Evolutionary conservation across 2,888 invertebrate genomes (phyloP).

Genomic region (Marasmarcha lunaedactyla): DNA sequence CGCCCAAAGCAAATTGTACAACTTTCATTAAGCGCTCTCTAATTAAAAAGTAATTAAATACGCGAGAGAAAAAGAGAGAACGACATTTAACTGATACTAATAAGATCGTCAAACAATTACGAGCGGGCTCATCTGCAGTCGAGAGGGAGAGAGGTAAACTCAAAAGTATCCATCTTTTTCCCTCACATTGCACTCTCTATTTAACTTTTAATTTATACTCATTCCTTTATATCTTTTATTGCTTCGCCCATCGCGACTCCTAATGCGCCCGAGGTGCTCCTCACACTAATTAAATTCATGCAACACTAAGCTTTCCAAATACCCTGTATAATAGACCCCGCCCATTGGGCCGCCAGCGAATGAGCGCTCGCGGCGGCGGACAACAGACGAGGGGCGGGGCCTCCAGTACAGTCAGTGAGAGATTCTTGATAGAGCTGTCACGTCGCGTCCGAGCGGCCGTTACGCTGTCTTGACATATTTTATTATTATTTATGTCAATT

Average conservation of each 20-base stretch:
- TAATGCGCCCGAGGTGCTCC: constrained; percentile 69
- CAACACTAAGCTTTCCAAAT: constrained; percentile 61
- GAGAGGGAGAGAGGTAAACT: constrained; percentile 24
- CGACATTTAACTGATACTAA: constrained; percentile 67
- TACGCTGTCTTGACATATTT: constrained; percentile 67
- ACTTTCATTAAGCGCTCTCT: constrained; percentile 56
- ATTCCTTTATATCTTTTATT: constrained; percentile 72
- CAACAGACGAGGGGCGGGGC: constrained; percentile 26
- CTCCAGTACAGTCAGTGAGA: constrained; percentile 43
- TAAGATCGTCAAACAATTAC: constrained; percentile 72
- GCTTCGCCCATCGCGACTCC: constrained; percentile 70
- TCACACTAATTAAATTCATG: constrained; percentile 70
- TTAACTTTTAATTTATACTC: constrained; percentile 72
- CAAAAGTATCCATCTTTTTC: constrained; percentile 27
- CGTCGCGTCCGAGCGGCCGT: constrained; percentile 61
- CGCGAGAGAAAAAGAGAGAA: constrained; percentile 64
- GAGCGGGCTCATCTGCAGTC: constrained; percentile 38
- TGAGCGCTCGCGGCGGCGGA: constrained; percentile 23
- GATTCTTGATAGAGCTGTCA: constrained; percentile 67
- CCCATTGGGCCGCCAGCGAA: constrained; percentile 27
- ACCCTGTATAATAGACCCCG: constrained; percentile 27
- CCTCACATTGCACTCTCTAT: constrained; percentile 49
- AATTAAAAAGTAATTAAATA: constrained; percentile 69
- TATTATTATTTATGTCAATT: constrained; percentile 72
- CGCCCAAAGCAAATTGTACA: constrained; percentile 31